Conservation (phyloP, 2,888 invertebrate genomes). For the Halocaridina rubra region DNA sequence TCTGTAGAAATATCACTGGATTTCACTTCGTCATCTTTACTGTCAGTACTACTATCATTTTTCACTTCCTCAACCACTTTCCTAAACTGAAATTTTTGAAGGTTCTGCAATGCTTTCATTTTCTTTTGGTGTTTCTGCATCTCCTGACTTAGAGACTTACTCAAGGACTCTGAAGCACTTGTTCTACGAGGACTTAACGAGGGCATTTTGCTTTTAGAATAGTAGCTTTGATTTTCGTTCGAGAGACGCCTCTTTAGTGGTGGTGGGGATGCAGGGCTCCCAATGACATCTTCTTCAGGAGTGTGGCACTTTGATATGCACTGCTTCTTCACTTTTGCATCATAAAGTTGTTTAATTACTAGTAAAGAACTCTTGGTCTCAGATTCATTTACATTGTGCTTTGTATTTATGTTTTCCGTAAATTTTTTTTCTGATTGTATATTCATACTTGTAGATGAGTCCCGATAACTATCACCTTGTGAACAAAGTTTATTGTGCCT, state of each 20-base stretch:
- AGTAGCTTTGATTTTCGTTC: not conserved
- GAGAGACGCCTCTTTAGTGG: not conserved
- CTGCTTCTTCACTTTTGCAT: conserved; percentile 4
- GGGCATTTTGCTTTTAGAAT: not conserved
- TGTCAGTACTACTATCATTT: not conserved
- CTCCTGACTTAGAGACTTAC: conserved; percentile 16
- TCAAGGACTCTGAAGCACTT: not conserved
- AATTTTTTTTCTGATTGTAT: too few species aligned
- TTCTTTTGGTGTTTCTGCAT: conserved; percentile 17
- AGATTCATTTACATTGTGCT: too few species aligned
- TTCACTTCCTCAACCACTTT: not conserved
- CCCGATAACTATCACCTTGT: too few species aligned
- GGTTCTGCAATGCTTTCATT: not conserved
- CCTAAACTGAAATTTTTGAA: conserved; percentile 31
- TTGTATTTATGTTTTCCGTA: too few species aligned
- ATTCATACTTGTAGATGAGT: too few species aligned
- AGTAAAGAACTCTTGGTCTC: conserved; percentile 20
- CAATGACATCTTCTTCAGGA: conserved; percentile 9
- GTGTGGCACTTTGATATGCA: not conserved
- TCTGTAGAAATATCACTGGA: too few species aligned
- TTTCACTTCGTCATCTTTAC: conserved; percentile 37
- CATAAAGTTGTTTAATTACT: conserved; percentile 33
- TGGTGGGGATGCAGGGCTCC: conserved; percentile 22
- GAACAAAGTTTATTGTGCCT: too few species aligned
- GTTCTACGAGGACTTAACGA: not conserved